Evolutionary conservation across 2,113 vertebrate genomes (phyloP).

Genomic region (Astur gentilis): DNA sequence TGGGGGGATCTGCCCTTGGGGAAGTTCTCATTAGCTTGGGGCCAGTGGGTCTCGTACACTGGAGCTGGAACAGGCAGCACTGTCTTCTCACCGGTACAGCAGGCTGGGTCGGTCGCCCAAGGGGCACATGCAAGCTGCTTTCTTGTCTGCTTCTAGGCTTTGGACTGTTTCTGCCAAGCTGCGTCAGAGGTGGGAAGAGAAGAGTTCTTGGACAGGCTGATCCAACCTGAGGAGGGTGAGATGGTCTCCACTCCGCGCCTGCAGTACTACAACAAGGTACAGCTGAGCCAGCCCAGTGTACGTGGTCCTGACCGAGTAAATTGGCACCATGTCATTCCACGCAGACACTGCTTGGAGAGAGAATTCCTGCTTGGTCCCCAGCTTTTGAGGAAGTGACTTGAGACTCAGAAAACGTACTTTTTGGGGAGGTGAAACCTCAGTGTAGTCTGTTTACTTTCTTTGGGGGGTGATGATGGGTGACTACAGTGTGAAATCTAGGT

Average conservation of each 20-base stretch:
- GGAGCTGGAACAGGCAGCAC: background rate
- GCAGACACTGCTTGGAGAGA: fast-evolving
- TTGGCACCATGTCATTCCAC: fast-evolving
- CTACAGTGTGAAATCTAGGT: background rate
- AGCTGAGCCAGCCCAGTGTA: fast-evolving
- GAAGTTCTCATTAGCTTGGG: background rate
- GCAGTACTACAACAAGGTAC: conserved; percentile 93
- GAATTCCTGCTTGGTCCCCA: background rate
- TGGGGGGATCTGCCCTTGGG: background rate
- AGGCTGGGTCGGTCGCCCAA: background rate
- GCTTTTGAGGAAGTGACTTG: background rate
- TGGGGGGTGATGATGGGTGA: background rate
- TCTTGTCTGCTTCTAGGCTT: conserved; percentile 74
- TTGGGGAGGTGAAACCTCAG: background rate
- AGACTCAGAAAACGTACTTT: background rate
- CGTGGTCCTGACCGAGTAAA: fast-evolving
- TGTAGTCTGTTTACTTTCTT: background rate
- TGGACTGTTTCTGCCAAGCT: conserved; percentile 90
- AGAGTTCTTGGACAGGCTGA: conserved; percentile 87
- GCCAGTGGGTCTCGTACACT: fast-evolving
- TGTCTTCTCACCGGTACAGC: background rate
- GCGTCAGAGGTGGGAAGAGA: conserved; percentile 90
- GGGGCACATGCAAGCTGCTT: background rate
- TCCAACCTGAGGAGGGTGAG: conserved; percentile 81
- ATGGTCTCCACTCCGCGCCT: conserved; percentile 72